Percentiles rank a stretch among this genome's conserved stretches.
Conservation (phyloP, 2,888 invertebrate species). For the Diarsia brunnea region DNA sequence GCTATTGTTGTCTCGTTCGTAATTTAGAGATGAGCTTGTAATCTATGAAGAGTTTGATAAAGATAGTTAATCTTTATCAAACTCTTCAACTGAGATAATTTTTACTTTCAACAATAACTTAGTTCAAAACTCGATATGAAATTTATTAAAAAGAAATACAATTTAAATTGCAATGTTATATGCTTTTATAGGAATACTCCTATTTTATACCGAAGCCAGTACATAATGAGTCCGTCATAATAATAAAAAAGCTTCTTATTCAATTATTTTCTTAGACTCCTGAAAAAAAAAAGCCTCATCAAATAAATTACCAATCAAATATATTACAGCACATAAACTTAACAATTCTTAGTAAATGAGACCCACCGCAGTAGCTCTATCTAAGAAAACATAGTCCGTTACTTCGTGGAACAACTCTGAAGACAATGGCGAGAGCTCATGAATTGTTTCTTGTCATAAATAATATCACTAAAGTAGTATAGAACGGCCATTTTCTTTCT, state of each 20-base stretch:
- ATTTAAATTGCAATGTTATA: no score
- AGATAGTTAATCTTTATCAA: no score
- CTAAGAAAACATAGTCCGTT: conserved; percentile 36
- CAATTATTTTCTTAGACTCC: background rate
- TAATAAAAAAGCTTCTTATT: no score
- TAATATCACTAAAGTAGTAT: conserved; percentile 36
- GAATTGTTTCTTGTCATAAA: conserved; percentile 57
- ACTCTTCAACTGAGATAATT: no score
- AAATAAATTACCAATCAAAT: background rate
- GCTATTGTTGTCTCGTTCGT: background rate
- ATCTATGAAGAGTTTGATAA: no score
- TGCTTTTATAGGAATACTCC: no score
- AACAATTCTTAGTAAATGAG: conserved; percentile 43
- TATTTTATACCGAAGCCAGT: no score
- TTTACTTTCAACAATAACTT: no score
- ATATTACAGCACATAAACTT: conserved; percentile 20
- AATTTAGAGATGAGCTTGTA: background rate
- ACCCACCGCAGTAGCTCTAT: conserved; percentile 31
- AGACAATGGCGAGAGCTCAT: conserved; percentile 47
- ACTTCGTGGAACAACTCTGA: conserved; percentile 35
- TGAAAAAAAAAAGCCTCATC: background rate
- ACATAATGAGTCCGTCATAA: no score
- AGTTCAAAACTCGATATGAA: no score
- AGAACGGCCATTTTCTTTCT: conserved; percentile 32
- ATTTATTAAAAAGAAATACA: no score